Percentiles rank a stretch among this genome's conserved stretches.
phyloP scores from a whole-genome alignment of 2,888 invertebrate genomes.

The Tanytarsus gracilentus region DNA sequence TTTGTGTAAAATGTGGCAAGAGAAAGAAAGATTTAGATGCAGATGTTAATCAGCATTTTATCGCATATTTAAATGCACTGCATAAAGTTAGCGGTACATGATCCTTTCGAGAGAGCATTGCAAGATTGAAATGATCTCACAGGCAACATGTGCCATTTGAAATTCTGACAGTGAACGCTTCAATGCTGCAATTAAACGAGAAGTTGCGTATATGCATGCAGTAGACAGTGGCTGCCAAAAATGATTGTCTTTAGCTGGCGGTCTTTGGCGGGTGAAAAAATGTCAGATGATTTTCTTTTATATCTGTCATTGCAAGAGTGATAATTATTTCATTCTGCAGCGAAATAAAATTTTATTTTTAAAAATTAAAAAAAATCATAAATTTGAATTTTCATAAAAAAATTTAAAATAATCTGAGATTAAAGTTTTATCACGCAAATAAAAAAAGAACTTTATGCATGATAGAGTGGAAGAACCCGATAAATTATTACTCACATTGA shows the following conservation, averaged over 20 bases:
- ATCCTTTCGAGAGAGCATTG: not conserved
- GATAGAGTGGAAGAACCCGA: not conserved
- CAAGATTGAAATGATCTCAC: not conserved
- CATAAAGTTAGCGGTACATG: not conserved
- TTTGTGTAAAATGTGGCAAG: too few species aligned
- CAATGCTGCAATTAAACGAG: conserved; percentile 5
- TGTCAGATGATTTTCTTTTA: not conserved
- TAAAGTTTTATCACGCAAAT: not conserved
- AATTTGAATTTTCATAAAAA: too few species aligned
- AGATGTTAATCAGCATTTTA: too few species aligned
- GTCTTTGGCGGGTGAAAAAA: too few species aligned
- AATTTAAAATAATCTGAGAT: too few species aligned
- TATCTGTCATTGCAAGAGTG: not conserved
- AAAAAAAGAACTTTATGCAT: not conserved
- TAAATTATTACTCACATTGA: too few species aligned
- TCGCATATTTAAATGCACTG: not conserved
- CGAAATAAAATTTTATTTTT: not conserved
- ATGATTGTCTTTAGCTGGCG: too few species aligned
- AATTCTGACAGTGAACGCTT: conserved; percentile 5
- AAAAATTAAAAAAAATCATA: too few species aligned
- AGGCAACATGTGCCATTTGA: conserved; percentile 1
- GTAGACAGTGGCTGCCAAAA: too few species aligned
- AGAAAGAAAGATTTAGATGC: too few species aligned
- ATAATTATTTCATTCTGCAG: not conserved
- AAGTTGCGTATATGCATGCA: too few species aligned